Evolutionary conservation across 2,888 invertebrate genomes (phyloP).

Genomic region (Bursaphelenchus okinawaensis): DNA sequence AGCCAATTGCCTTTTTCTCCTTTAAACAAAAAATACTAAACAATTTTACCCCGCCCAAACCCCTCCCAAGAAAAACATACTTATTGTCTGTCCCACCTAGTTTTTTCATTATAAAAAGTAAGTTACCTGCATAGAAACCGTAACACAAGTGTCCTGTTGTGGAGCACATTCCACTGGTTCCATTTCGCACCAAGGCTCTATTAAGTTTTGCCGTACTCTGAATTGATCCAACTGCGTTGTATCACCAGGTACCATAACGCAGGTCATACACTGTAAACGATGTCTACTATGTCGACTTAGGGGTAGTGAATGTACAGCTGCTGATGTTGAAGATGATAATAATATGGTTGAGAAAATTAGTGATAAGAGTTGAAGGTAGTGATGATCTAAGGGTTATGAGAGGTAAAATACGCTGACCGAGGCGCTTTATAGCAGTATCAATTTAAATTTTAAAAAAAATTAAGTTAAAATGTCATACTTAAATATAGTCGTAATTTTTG

Average conservation of each 20-base stretch:
- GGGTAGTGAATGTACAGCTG: neutral
- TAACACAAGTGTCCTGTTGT: conserved; percentile 51
- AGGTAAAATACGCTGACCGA: too few species aligned
- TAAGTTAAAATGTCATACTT: too few species aligned
- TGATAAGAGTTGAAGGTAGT: neutral
- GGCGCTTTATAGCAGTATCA: too few species aligned
- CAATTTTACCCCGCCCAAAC: too few species aligned
- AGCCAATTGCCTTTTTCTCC: too few species aligned
- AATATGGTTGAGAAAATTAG: neutral
- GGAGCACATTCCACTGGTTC: conserved; percentile 48
- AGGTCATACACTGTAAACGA: conserved; percentile 29
- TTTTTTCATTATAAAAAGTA: too few species aligned
- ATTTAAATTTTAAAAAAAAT: neutral
- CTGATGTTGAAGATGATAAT: neutral
- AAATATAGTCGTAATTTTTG: too few species aligned
- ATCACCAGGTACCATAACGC: conserved; percentile 35
- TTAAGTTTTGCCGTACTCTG: conserved; percentile 41
- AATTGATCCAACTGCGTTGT: conserved; percentile 50
- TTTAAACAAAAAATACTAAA: too few species aligned
- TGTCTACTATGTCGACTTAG: neutral
- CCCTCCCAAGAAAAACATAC: too few species aligned
- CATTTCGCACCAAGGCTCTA: conserved; percentile 40
- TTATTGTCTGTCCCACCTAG: too few species aligned
- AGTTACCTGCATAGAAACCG: conserved; percentile 49
- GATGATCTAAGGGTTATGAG: too few species aligned